These are phyloP conservation scores for Poicephalus meyeri DNA, from an alignment of 2,113 vertebrate genomes.

Conservation along the genomic window DNA sequence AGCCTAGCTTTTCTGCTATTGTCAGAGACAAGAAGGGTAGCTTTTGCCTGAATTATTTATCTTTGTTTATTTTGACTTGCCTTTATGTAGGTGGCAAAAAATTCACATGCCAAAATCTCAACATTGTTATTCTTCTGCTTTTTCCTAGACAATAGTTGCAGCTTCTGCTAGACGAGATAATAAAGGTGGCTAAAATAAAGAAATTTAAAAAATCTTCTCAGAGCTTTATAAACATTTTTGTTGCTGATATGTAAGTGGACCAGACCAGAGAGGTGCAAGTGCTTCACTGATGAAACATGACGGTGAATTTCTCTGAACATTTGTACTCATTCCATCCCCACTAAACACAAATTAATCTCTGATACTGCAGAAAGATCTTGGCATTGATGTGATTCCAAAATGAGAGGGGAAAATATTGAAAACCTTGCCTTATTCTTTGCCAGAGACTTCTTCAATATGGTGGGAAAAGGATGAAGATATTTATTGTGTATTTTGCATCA, in stretches of 20 bases:
- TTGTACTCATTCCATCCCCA: neutral
- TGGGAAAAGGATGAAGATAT: neutral
- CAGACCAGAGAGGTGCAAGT: neutral
- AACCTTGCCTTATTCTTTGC: neutral
- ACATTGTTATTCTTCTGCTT: neutral
- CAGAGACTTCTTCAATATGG: neutral
- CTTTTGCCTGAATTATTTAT: neutral
- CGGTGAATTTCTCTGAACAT: neutral
- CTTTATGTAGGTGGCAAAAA: neutral
- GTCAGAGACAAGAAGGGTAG: neutral
- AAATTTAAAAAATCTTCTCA: accelerated
- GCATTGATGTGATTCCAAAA: neutral
- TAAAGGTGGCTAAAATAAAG: neutral
- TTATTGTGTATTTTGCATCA: neutral
- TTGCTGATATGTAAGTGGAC: neutral
- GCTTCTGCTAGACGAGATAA: neutral
- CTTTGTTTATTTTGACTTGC: neutral
- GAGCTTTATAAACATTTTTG: neutral
- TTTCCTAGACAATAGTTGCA: neutral
- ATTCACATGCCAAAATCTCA: neutral
- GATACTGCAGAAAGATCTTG: neutral
- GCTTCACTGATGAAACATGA: neutral
- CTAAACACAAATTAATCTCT: neutral
- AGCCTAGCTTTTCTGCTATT: neutral
- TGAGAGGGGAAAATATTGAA: accelerated